A percentile compares a stretch with the other conserved stretches of the same genome.
phyloP scores from a whole-genome alignment of 2,113 vertebrate species.

The Gopherus flavomarginatus region DNA sequence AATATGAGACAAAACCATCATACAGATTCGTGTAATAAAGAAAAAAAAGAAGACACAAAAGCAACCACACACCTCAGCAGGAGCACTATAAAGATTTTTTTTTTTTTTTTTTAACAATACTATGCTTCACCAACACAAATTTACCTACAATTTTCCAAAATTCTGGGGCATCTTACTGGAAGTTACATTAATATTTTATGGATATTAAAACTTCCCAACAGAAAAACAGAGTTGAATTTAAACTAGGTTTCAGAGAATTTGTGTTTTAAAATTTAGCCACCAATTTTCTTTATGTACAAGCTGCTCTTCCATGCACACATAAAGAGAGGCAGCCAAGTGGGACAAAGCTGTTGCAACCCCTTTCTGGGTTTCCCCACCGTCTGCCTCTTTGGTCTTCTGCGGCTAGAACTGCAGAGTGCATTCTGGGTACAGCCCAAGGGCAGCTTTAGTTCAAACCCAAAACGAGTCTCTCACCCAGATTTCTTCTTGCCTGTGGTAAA shows the following conservation, averaged over 20 bases:
- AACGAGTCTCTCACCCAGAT: background rate
- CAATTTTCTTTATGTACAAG: background rate
- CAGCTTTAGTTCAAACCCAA: background rate
- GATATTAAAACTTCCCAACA: background rate
- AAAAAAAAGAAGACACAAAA: background rate
- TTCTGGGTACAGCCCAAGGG: background rate
- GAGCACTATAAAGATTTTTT: background rate
- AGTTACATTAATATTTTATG: background rate
- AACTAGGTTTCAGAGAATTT: background rate
- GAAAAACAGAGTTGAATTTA: background rate
- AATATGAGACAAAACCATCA: background rate
- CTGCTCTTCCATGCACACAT: background rate
- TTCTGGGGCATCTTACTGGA: background rate
- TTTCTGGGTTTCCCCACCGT: background rate
- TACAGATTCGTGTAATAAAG: background rate
- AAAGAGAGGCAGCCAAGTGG: background rate
- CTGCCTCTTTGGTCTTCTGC: background rate
- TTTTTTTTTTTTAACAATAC: background rate
- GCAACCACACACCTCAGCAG: background rate
- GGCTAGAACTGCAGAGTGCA: background rate
- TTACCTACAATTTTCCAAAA: background rate
- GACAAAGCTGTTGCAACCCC: conserved; percentile 15
- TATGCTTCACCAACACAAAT: fast-evolving
- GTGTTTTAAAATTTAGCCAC: background rate
- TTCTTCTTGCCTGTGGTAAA: background rate